Percentiles rank a stretch among this genome's conserved stretches.
phyloP scores from a whole-genome alignment of 1,140 invertebrate genomes.

The Dryas iulia region DNA sequence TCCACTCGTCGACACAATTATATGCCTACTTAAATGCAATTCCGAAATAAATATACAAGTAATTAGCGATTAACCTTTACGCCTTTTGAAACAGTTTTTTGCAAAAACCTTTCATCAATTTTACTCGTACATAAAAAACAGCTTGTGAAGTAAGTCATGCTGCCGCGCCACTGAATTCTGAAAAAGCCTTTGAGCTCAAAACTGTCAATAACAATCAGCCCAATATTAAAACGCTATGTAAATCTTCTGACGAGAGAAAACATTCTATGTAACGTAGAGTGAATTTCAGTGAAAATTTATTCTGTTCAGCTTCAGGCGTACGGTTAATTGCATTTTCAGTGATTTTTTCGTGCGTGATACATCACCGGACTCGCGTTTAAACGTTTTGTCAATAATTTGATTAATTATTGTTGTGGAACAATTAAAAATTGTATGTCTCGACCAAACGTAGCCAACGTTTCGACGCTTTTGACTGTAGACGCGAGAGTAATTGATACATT shows the following conservation, averaged over 20 bases:
- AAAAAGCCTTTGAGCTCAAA: not conserved
- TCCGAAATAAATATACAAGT: no score
- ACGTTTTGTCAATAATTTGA: no score
- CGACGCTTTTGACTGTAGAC: not conserved
- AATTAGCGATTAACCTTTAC: no score
- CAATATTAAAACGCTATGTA: not conserved
- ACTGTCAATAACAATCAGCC: not conserved
- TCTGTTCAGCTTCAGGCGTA: not conserved
- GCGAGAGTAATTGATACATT: not conserved
- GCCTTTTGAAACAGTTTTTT: no score
- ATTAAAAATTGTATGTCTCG: no score
- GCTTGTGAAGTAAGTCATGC: no score
- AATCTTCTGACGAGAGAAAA: not conserved
- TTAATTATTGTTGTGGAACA: not conserved
- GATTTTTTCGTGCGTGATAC: not conserved
- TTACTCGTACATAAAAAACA: not conserved
- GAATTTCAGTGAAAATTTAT: not conserved
- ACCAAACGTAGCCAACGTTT: no score
- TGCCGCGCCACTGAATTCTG: not conserved
- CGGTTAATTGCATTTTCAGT: not conserved
- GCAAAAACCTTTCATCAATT: not conserved
- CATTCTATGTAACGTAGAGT: no score
- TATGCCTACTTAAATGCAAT: no score
- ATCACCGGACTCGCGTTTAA: no score
- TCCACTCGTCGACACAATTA: no score